Evolutionary conservation across 2,113 vertebrate genomes (phyloP), one percentile per base, ranked within the genome.

Genomic region (Dunckerocampus dactyliophorus): DNA sequence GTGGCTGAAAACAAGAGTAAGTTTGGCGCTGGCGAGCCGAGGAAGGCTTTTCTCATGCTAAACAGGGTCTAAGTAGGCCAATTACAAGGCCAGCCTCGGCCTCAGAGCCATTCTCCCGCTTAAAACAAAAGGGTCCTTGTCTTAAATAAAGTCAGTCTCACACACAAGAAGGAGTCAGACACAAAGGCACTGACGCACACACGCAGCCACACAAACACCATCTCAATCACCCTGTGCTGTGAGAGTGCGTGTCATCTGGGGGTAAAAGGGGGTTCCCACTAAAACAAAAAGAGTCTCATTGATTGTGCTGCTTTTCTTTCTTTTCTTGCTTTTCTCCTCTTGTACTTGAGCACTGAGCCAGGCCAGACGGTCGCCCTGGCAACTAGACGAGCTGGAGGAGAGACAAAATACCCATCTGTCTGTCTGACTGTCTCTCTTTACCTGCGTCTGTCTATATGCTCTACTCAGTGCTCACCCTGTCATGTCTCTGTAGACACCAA

Each of bases 31-130:
- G 94, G 89, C 88, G 88, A 91, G 91, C 93, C 92, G 88, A 72
- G 69, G 89, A 87, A 87, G 90, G 89, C 90, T 90, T 95, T 98
- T 97, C 94, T 96, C 90, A 98, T 98, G 94, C 94, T 96, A 97
- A 98, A 89, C 88, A 93, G 92, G 82, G 72, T 88, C 94, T 94
- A 94, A 98, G 95, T 94, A 92, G 94, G 92, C 94, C 94, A 97
- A 97, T 97, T 98, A 96, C 91, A 93, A 90, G 80, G 90, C 92
- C 90, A 83, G 92, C 90, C 90, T 89, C 88, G 87, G 92, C 89
- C 93, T 89, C 90, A 82, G 88, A 88, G 92, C 91, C 87, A 89
- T 79, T 82, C 82, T 79, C 39, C 6, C 0, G 63, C 77, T 75
- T 93, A 93, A 94, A 92, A 96, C 95, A 95, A 96, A 92, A 95